Evolutionary conservation across 1,140 invertebrate genomes (phyloP), one percentile per base, ranked within the genome.

Genomic region (Muscidifurax raptorellus): DNA sequence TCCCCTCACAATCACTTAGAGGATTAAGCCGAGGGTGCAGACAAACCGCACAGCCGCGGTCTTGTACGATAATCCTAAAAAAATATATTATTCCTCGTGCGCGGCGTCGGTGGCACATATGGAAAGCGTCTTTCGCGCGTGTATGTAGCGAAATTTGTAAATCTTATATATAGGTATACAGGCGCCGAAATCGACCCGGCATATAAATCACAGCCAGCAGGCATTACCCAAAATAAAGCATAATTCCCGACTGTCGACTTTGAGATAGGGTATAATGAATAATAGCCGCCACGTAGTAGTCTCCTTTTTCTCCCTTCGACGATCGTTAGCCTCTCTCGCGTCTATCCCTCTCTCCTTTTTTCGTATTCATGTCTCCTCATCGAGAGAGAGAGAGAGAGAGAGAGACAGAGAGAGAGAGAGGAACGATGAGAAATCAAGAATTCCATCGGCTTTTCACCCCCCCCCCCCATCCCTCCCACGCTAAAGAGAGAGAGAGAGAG

Each of bases 381-480:
- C 15, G 71, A 69, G 71, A 30, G 71, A n/a, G n/a, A n/a, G n/a
- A n/a, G n/a, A n/a, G n/a, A n/a, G n/a, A n/a, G n/a, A n/a, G n/a
- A n/a, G n/a, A n/a, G n/a, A n/a, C n/a, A 40, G 32, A 74, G 67
- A n/a, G 71, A 69, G 71, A 30, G 71, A 40, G 32, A 74, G 67
- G 71, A n/a, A 74, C 22, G 71, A 74, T 22, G 28, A 36, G 28
- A 40, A 74, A 74, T 74, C 71, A 36, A 74, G 40, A 74, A 6
- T 74, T 83, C 76, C 85, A 71, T 86, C 82, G 81, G 75, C 85
- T 80, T 78, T 67, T 82, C 32, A 40, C 40, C 66, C 76, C 72
- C 52, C 64, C 72, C 52, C 76, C 84, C 32, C 36, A 4, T 40
- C 22, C 18, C 18, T 30, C 28, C 71, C 28, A 74, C 71, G 28